A percentile compares a stretch with the other conserved stretches of the same genome.
Conservation (phyloP, 2,888 invertebrate species). For the Phaonia tiefii region DNA sequence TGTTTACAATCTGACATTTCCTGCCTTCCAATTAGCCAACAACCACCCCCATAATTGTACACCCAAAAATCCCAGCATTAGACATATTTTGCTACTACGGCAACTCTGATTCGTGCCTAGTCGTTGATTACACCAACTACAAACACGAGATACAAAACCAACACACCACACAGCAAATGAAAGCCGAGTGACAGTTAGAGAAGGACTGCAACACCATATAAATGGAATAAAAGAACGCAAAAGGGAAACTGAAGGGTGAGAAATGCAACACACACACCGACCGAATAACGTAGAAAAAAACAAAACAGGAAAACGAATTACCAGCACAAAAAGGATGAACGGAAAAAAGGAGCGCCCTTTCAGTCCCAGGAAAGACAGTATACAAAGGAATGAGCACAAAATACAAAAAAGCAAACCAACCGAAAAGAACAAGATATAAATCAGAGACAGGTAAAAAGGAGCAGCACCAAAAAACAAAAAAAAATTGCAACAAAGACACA, state of each 20-base stretch:
- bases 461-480: constrained; percentile 31
- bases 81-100: background rate
- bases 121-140: background rate
- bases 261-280: constrained; percentile 11
- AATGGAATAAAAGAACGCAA: constrained; percentile 8
- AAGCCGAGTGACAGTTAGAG: constrained; percentile 13
- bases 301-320: constrained; percentile 47
- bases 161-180: background rate
- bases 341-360: constrained; percentile 66
- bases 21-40: no score
- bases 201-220: constrained; percentile 13
- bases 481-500: constrained; percentile 61
- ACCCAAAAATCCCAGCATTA: no score
- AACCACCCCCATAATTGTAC: no score
- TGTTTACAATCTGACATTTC: no score
- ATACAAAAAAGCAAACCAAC: constrained; percentile 7
- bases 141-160: constrained; percentile 18
- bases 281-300: constrained; percentile 21
- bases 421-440: constrained; percentile 27
- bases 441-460: constrained; percentile 35
- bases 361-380: constrained; percentile 3
- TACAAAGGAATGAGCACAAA: constrained; percentile 11
- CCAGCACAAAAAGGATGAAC: constrained; percentile 52
- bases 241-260: background rate
- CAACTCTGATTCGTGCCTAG: constrained; percentile 36